Conservation (phyloP, 1,140 invertebrate species). For the Cydia pomonella region DNA sequence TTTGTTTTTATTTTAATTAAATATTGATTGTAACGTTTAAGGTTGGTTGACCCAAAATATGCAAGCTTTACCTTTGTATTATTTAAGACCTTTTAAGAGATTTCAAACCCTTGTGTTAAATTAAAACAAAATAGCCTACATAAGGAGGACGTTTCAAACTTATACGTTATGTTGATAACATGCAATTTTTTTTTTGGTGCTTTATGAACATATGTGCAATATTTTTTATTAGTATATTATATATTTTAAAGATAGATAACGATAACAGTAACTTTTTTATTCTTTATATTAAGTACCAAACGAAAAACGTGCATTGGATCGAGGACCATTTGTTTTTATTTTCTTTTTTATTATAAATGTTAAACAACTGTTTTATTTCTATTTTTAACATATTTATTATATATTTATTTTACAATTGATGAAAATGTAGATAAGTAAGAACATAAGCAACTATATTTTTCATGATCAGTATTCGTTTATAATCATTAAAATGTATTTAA, state of each 20-base stretch:
- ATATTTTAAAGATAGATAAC: background rate
- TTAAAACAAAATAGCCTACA: too few species aligned
- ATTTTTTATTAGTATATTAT: background rate
- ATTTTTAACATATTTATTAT: background rate
- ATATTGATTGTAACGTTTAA: too few species aligned
- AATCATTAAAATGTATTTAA: conserved; percentile 5
- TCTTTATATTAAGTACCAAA: background rate
- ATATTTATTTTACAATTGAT: background rate
- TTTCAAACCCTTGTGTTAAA: too few species aligned
- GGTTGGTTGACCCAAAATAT: too few species aligned
- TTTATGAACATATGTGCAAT: background rate
- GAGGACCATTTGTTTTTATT: background rate
- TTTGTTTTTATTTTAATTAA: too few species aligned
- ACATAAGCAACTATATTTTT: background rate
- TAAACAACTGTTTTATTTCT: background rate
- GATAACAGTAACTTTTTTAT: background rate
- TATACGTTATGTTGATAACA: background rate
- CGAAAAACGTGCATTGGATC: conserved; percentile 1
- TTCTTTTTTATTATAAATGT: background rate
- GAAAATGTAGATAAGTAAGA: background rate
- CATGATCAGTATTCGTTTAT: conserved; percentile 25
- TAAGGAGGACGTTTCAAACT: too few species aligned
- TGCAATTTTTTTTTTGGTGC: background rate
- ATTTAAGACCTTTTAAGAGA: too few species aligned
- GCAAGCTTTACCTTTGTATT: too few species aligned